Evolutionary conservation across 2,797 vertebrate genomes (phyloP).

Genomic region (Rhinogobio ventralis): DNA sequence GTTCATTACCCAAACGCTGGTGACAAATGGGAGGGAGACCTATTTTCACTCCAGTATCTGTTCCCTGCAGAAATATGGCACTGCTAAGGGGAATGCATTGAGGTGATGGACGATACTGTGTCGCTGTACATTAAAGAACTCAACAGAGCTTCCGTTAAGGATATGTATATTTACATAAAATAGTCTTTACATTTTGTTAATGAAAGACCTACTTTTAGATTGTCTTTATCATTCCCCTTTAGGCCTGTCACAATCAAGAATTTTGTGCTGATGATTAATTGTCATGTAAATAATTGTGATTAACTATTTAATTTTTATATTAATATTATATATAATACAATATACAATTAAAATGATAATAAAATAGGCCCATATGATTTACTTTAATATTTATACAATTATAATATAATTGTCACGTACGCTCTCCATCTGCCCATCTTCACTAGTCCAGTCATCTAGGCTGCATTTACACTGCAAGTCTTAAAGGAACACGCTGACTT

Average conservation of each 20-base stretch:
- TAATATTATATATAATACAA: not conserved
- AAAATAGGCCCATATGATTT: not conserved
- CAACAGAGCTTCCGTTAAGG: not conserved
- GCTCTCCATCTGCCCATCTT: not conserved
- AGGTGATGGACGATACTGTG: constrained; percentile 14
- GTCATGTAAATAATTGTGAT: not conserved
- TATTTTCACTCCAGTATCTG: constrained; percentile 65
- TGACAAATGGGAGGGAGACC: constrained; percentile 71
- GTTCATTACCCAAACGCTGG: constrained; percentile 74
- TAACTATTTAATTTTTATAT: not conserved
- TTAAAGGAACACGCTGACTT: too few relatives aligned
- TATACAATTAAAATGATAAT: not conserved
- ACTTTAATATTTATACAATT: not conserved
- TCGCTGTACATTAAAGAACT: constrained; percentile 19
- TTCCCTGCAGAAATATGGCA: constrained; percentile 44
- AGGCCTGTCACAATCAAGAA: not conserved
- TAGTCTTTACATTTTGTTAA: not conserved
- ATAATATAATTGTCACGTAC: not conserved
- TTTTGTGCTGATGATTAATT: not conserved
- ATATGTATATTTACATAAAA: not conserved
- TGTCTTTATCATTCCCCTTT: not conserved
- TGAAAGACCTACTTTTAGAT: not conserved
- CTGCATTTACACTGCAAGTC: too few relatives aligned
- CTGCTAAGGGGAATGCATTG: not conserved
- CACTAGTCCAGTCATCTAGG: too few relatives aligned